phyloP scores from a whole-genome alignment of 2,113 vertebrate species.

The Limanda limanda region DNA sequence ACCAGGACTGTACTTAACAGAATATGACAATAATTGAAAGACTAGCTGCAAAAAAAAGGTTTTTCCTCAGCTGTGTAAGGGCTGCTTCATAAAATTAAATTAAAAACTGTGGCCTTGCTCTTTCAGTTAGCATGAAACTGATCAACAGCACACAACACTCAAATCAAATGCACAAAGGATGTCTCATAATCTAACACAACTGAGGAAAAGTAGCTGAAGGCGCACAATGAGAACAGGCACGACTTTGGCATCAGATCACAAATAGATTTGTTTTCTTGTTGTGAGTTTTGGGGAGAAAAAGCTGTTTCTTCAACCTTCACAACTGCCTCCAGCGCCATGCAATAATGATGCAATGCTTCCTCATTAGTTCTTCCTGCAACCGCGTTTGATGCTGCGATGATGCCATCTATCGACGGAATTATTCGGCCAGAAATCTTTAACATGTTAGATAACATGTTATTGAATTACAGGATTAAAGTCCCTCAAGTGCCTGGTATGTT shows the following conservation, averaged over 20 bases:
- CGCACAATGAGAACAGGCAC: neutral
- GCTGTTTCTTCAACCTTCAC: neutral
- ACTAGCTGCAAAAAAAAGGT: neutral
- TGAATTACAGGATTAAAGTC: neutral
- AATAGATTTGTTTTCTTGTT: slow-evolving; percentile 3
- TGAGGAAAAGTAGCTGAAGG: neutral
- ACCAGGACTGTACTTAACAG: neutral
- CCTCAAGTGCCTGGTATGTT: neutral
- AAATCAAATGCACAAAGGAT: neutral
- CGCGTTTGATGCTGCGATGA: neutral
- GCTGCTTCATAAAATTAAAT: neutral
- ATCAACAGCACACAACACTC: neutral
- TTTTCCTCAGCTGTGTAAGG: neutral
- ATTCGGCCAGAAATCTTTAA: neutral
- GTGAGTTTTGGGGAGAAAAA: neutral
- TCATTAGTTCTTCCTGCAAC: neutral
- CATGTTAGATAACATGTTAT: neutral
- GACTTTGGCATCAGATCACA: neutral
- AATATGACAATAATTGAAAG: slow-evolving; percentile 6
- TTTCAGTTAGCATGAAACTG: slow-evolving; percentile 20
- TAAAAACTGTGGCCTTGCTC: neutral
- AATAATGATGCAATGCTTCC: neutral
- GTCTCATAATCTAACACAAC: neutral
- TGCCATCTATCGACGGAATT: neutral
- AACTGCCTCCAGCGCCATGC: neutral